Evolutionary conservation across 2,888 invertebrate species (phyloP).

Genomic region (Diogma glabrata): DNA sequence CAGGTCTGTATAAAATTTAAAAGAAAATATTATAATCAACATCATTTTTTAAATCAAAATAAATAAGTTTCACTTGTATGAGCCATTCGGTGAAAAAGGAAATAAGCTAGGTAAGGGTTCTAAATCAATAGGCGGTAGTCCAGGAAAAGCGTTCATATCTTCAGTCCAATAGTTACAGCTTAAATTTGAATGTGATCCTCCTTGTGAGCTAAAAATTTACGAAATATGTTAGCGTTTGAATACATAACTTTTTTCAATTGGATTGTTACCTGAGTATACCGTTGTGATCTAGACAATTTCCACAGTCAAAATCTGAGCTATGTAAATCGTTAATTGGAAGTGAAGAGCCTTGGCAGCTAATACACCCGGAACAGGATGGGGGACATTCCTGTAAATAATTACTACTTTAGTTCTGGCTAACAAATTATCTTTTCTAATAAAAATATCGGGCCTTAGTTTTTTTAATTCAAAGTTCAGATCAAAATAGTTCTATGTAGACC

Average conservation of each 20-base stretch:
- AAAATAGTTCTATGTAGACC: too few species aligned
- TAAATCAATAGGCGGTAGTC: constrained; percentile 66
- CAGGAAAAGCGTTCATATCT: constrained; percentile 76
- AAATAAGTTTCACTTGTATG: constrained; percentile 61
- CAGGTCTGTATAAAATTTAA: constrained; percentile 28
- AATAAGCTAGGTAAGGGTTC: constrained; percentile 80
- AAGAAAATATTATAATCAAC: too few species aligned
- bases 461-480: too few species aligned
- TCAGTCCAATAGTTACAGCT: constrained; percentile 45
- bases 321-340: constrained; percentile 34
- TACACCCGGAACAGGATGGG: constrained; percentile 37
- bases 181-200: constrained; percentile 23
- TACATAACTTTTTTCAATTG: neutral
- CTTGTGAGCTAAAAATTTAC: constrained; percentile 20
- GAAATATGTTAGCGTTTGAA: neutral
- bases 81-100: constrained; percentile 72
- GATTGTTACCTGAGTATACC: constrained; percentile 19
- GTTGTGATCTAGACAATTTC: constrained; percentile 34
- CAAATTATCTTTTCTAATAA: neutral
- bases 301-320: constrained; percentile 36
- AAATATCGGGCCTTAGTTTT: too few species aligned
- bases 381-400: constrained; percentile 33
- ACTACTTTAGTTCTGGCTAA: too few species aligned
- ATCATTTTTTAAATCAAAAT: too few species aligned
- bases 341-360: constrained; percentile 36